Evolutionary conservation across 2,797 vertebrate species (phyloP), one percentile per base, ranked within the genome.

Genomic region (Choloepus didactylus): DNA sequence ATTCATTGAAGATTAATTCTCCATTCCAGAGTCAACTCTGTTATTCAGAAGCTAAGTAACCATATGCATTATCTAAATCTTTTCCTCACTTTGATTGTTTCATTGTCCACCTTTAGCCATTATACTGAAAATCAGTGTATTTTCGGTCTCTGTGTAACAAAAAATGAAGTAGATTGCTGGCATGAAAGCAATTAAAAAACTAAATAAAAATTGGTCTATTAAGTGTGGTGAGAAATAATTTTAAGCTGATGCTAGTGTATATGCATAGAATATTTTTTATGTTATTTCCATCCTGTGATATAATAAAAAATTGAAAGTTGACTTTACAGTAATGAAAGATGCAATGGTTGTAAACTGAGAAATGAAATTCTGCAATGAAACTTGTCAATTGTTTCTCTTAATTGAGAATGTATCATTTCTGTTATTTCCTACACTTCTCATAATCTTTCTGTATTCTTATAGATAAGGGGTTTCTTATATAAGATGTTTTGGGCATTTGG

Each of bases 361-460:
- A 73, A 70, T 88, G 66, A 84, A 93, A 60, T 73, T 95, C 70
- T 59, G 54, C 82, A 87, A 2, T 89, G 70, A 97, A 92, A 89
- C 59, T 89, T 95, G 21, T 51, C 21, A 85, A 0, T 66, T 95
- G 14, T 88, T 91, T 93, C 38, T 95, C 69, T 75, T 72, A 38
- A 73, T 77, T 91, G 64, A 86, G 59, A 92, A 90, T 91, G 89
- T 91, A 93, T 86, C 0, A 3, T 94, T 96, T 96, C 64, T 91
- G 25, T 75, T 87, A 38, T 94, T 91, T 94, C 38, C 66, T 66
- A 93, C 31, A 31, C 46, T 95, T 72, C 60, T 82, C 46, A 94
- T 90, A 97, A 86, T 95, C 76, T 96, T 97, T 60, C 69, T 96
- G 85, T 97, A 87, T 97, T 98, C 91, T 97, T 94, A 92, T 97